Percentiles rank a stretch among this genome's conserved stretches.
These are phyloP conservation scores for Agrochola macilenta DNA, from an alignment of 2,888 invertebrate genomes.

Conservation along the genomic window DNA sequence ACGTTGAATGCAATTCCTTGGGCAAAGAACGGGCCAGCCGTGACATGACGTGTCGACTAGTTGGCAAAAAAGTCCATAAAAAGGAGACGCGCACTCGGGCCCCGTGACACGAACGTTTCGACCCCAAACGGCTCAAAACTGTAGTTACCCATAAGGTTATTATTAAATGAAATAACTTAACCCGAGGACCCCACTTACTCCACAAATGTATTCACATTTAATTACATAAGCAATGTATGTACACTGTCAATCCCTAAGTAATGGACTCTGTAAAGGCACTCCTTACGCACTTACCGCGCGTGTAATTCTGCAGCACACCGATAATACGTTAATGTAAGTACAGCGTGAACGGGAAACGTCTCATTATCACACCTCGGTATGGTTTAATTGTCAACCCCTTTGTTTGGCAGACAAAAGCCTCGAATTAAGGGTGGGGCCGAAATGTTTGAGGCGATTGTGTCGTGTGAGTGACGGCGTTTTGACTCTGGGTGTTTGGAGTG, in stretches of 20 bases:
- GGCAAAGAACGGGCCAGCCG: too few relatives aligned
- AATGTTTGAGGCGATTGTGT: constrained; percentile 57
- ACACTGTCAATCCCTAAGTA: constrained; percentile 19
- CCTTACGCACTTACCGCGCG: constrained; percentile 16
- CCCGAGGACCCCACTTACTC: neutral
- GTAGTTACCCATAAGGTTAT: too few relatives aligned
- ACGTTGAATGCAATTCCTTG: too few relatives aligned
- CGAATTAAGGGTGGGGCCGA: constrained; percentile 58
- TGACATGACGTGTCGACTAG: too few relatives aligned
- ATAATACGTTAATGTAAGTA: constrained; percentile 57
- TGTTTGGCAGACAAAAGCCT: constrained; percentile 72
- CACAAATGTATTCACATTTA: neutral
- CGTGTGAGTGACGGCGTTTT: constrained; percentile 23
- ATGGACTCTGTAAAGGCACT: constrained; percentile 21
- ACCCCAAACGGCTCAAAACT: too few relatives aligned
- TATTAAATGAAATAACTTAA: neutral
- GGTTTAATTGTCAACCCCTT: constrained; percentile 73
- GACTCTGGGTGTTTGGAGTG: constrained; percentile 21
- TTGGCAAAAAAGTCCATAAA: too few relatives aligned
- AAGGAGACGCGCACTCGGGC: too few relatives aligned
- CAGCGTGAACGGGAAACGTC: constrained; percentile 64
- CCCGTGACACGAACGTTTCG: too few relatives aligned
- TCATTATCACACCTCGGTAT: constrained; percentile 72
- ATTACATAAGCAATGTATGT: neutral
- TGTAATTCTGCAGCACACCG: constrained; percentile 40